Evolutionary conservation across 2,113 vertebrate genomes (phyloP).

Genomic region (Girardinichthys multiradiatus): DNA sequence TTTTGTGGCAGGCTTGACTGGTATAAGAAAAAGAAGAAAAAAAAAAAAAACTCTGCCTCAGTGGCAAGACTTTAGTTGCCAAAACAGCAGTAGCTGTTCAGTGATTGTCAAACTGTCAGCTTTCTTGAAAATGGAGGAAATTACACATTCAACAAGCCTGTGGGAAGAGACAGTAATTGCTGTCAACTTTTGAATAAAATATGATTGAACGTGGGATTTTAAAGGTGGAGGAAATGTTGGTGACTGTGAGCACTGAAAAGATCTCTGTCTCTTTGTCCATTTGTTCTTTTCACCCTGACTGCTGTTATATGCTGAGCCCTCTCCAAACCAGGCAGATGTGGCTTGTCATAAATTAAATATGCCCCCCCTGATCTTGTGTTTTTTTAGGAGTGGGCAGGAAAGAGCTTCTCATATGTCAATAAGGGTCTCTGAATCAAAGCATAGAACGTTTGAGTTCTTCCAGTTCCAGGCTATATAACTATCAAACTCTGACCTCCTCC

Average conservation of each 20-base stretch:
- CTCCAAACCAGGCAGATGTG: conserved; percentile 71
- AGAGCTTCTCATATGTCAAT: conserved; percentile 79
- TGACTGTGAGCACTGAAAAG: conserved; percentile 40
- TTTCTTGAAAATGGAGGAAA: conserved; percentile 70
- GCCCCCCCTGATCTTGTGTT: conserved; percentile 68
- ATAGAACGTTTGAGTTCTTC: conserved; percentile 47
- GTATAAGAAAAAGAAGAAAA: conserved; percentile 47
- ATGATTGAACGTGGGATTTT: conserved; percentile 72
- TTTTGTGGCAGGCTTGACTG: conserved; percentile 57
- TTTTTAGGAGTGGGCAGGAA: conserved; percentile 73
- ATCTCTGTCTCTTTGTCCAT: conserved; percentile 54
- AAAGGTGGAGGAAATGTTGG: conserved; percentile 48
- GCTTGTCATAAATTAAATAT: conserved; percentile 84
- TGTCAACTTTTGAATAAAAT: conserved; percentile 78
- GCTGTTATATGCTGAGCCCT: conserved; percentile 66
- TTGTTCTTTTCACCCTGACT: conserved; percentile 61
- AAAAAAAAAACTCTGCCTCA: conserved; percentile 48
- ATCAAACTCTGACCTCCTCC: conserved; percentile 42
- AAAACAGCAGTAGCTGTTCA: conserved; percentile 65
- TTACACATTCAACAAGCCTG: conserved; percentile 75
- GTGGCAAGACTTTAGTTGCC: conserved; percentile 65
- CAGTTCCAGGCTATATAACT: conserved; percentile 55
- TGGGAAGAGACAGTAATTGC: conserved; percentile 75
- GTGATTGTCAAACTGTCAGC: conserved; percentile 73
- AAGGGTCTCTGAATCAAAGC: conserved; percentile 69